Evolutionary conservation across 2,888 invertebrate species (phyloP), one percentile per base, ranked within the genome.

Genomic region (Apantesis nais): DNA sequence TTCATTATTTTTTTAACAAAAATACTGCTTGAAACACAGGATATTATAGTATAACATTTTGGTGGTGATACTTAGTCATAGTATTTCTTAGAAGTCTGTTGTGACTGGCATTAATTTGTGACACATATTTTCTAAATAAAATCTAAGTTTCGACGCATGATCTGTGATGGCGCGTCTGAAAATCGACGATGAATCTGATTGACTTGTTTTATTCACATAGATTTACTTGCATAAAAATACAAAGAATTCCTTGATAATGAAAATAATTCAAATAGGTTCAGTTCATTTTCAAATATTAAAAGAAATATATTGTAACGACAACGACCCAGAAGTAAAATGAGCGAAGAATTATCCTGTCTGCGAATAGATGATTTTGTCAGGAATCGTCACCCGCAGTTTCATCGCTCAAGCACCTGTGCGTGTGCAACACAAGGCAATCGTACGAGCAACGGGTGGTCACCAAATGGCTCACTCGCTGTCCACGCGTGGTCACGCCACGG

Each of bases 1-100:
- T 76, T 68, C 73, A 73, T 75, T 66, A 75, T 78, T 78, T 73
- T 79, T 74, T 60, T 90, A 81, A 84, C 73, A 77, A 77, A 77
- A 78, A 69, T 64, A 66, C 66, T 73, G 52, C 58, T 60, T 71
- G 72, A 25, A 58, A 29, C 66, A 70, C 64, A 73, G 70, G 74
- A 72, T 71, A 76, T 80, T 80, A 80, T 74, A 78, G 77, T 81
- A 78, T 69, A 70, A 80, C 78, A 80, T 83, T 83, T 84, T 75
- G 82, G 83, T 84, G 84, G 77, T 74, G 25, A 44, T 79, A 78
- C 67, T 85, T 85, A 86, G 83, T 88, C 88, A 88, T 81, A 67
- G 63, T 71, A 68, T 78, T 88, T 81, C 84, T 69, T 41, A 72
- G 85, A 85, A 86, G 67, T 61, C 63, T 44, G 61, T 22, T 62